Conservation (phyloP, 2,113 vertebrate genomes). For the Lasiurus borealis region DNA sequence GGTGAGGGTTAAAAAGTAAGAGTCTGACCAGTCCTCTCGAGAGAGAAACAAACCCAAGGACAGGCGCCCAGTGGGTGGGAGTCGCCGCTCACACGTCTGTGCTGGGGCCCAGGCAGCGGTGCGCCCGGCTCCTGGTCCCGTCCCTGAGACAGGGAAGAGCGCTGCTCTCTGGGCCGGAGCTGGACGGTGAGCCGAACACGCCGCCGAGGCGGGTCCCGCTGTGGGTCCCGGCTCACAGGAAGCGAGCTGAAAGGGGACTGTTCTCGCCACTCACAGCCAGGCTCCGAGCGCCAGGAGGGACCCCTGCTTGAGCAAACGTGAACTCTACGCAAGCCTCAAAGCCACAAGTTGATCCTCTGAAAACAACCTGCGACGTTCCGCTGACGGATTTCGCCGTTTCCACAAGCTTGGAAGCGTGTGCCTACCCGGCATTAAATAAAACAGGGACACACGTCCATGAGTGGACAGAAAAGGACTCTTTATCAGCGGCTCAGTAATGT, state of each 20-base stretch:
- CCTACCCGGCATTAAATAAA: background rate
- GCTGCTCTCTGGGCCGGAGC: background rate
- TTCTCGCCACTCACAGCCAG: fast-evolving
- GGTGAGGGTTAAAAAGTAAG: background rate
- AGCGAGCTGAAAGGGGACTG: no score
- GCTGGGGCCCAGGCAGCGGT: fast-evolving
- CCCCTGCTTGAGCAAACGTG: background rate
- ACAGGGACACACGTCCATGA: background rate
- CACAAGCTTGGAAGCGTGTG: no score
- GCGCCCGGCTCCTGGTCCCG: fast-evolving
- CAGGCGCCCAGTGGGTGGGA: background rate
- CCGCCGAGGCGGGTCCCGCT: no score
- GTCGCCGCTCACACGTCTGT: fast-evolving
- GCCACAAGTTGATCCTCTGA: background rate
- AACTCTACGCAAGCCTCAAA: background rate
- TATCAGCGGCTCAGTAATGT: background rate
- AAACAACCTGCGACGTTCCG: background rate
- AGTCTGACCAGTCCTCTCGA: background rate
- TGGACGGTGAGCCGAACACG: background rate
- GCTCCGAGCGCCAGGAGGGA: background rate
- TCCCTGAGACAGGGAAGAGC: fast-evolving
- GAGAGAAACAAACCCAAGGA: no score
- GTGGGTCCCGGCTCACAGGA: no score
- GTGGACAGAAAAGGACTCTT: background rate
- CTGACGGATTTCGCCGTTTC: background rate